These are phyloP conservation scores for Chelon labrosus DNA, from an alignment of 2,797 vertebrate genomes.

Conservation along the genomic window DNA sequence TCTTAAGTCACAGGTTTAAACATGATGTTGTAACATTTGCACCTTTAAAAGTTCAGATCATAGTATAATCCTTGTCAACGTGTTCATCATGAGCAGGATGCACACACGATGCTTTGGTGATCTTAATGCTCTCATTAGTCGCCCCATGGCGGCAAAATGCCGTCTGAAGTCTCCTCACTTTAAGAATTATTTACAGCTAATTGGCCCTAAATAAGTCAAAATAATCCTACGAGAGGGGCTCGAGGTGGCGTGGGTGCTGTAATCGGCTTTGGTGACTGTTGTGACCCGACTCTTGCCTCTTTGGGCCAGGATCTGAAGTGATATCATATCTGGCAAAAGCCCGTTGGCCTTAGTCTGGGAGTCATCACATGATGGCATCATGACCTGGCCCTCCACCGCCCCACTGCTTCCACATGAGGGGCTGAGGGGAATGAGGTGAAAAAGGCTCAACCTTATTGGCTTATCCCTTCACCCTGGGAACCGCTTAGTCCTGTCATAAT, in stretches of 20 bases:
- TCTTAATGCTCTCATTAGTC: conserved; percentile 82
- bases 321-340: conserved; percentile 81
- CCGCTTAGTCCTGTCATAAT: conserved; percentile 73
- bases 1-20: conserved; percentile 22
- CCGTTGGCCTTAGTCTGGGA: conserved; percentile 57
- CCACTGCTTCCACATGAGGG: conserved; percentile 71
- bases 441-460: conserved; percentile 74
- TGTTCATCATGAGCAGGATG: conserved; percentile 63
- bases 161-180: conserved; percentile 76
- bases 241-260: conserved; percentile 63
- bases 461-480: conserved; percentile 85
- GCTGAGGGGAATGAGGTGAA: conserved; percentile 75
- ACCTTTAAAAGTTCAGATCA: conserved; percentile 15
- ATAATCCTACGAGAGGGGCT: conserved; percentile 73
- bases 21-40: conserved; percentile 2
- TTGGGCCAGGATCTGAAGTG: conserved; percentile 76
- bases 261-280: conserved; percentile 84
- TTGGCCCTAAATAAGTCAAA: conserved; percentile 80
- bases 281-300: conserved; percentile 77
- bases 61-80: conserved; percentile 13
- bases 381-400: conserved; percentile 64
- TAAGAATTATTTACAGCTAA: conserved; percentile 84
- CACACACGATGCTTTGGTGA: conserved; percentile 36
- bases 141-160: conserved; percentile 77
- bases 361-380: conserved; percentile 81